A percentile compares a stretch with the other conserved stretches of the same genome.
Evolutionary conservation across 1,140 invertebrate genomes (phyloP).

Genomic region (Schmidtea mediterranea): DNA sequence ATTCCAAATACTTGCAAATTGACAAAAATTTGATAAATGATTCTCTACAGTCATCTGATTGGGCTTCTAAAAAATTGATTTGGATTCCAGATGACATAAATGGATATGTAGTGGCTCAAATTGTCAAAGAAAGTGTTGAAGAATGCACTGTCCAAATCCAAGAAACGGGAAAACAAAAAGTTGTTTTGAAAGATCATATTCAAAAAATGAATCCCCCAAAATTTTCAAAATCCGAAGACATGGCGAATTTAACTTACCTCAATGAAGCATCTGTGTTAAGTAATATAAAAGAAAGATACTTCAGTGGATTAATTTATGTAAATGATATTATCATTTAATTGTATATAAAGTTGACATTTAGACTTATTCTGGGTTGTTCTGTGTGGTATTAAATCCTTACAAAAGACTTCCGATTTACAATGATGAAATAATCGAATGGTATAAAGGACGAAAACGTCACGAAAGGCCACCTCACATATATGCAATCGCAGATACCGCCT

Average conservation of each 20-base stretch:
- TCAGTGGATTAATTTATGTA: slow-evolving; percentile 91
- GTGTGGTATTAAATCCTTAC: slow-evolving; percentile 96
- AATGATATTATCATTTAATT: slow-evolving; percentile 19
- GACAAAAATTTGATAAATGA: background rate
- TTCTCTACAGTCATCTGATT: slow-evolving; percentile 35
- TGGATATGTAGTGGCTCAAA: slow-evolving; percentile 90
- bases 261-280: slow-evolving; percentile 96
- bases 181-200: slow-evolving; percentile 30
- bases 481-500: slow-evolving; percentile 90
- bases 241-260: slow-evolving; percentile 98
- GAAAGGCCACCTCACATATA: slow-evolving; percentile 97
- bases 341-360: too few relatives aligned
- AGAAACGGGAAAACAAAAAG: slow-evolving; percentile 53
- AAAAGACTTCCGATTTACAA: slow-evolving; percentile 94
- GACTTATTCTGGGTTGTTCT: slow-evolving; percentile 96
- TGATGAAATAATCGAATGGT: slow-evolving; percentile 91
- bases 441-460: slow-evolving; percentile 95
- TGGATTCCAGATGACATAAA: too few relatives aligned
- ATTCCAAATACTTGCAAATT: slow-evolving; percentile 1
- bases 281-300: slow-evolving; percentile 92
- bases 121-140: too few relatives aligned
- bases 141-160: too few relatives aligned
- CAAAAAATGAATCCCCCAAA: slow-evolving; percentile 97
- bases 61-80: slow-evolving; percentile 99
- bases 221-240: slow-evolving; percentile 95